A percentile compares a stretch with the other conserved stretches of the same genome.
phyloP scores from a whole-genome alignment of 2,888 invertebrate genomes.

The Oxytorus armatus region DNA sequence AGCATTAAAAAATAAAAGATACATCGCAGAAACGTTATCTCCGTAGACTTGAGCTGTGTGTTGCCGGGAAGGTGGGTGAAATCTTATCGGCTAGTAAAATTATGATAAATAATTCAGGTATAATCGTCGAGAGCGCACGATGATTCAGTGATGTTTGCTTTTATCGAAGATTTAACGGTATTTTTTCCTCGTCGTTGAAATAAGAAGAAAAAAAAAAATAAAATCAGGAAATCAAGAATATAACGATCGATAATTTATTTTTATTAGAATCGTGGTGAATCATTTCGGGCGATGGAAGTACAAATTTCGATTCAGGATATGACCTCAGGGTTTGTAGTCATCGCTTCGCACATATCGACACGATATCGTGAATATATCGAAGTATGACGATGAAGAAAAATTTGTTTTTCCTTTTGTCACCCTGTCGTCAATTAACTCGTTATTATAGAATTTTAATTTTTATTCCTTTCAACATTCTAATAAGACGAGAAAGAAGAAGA shows the following conservation, averaged over 20 bases:
- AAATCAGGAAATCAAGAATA: constrained; percentile 35
- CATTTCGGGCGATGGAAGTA: constrained; percentile 7
- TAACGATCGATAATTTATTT: constrained; percentile 47
- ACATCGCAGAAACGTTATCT: too few relatives aligned
- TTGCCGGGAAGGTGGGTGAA: constrained; percentile 42
- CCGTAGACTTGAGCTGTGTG: not conserved
- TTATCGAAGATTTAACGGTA: constrained; percentile 37
- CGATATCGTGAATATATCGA: not conserved
- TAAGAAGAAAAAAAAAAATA: constrained; percentile 20
- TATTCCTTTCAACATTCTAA: too few relatives aligned
- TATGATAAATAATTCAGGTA: constrained; percentile 59
- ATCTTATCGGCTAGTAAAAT: constrained; percentile 54
- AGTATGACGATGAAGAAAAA: not conserved
- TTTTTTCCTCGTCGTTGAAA: constrained; percentile 27
- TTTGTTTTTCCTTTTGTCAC: constrained; percentile 9
- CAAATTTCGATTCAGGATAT: constrained; percentile 3
- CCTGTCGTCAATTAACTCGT: not conserved
- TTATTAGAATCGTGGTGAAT: constrained; percentile 30
- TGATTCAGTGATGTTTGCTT: constrained; percentile 52
- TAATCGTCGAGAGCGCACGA: constrained; percentile 36
- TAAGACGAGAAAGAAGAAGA: too few relatives aligned
- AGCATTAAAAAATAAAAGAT: constrained; percentile 4
- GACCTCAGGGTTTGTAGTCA: constrained; percentile 12
- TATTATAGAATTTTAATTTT: too few relatives aligned
- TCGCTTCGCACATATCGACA: constrained; percentile 1